A percentile compares a stretch with the other conserved stretches of the same genome.
Evolutionary conservation across 2,797 vertebrate genomes (phyloP).

Genomic region (Lagodon rhomboides): DNA sequence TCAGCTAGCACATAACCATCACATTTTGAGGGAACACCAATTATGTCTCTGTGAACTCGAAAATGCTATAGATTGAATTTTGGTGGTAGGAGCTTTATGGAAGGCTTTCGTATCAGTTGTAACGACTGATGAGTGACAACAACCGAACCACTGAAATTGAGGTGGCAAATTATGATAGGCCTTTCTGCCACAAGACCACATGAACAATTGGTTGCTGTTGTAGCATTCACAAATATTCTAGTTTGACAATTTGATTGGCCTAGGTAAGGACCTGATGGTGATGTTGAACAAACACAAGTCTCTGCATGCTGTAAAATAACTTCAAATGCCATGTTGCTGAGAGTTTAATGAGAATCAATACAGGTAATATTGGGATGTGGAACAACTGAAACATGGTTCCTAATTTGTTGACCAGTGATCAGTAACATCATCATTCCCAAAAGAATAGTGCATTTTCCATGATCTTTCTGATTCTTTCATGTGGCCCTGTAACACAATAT

Average conservation of each 20-base stretch:
- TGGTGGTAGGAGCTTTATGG: too few relatives aligned
- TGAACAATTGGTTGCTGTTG: not conserved
- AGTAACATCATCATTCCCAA: not conserved
- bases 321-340: conserved; percentile 10
- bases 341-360: not conserved
- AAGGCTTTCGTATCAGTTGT: too few relatives aligned
- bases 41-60: too few relatives aligned
- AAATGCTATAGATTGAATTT: too few relatives aligned
- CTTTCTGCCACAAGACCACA: not conserved
- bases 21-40: too few relatives aligned
- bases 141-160: conserved; percentile 1
- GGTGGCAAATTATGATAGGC: not conserved
- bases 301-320: not conserved
- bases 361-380: not conserved
- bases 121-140: not conserved
- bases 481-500: not conserved
- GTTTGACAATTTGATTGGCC: conserved; percentile 7
- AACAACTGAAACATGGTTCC: not conserved
- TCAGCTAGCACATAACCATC: too few relatives aligned
- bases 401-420: not conserved
- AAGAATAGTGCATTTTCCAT: not conserved
- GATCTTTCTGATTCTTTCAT: not conserved
- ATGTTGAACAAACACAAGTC: conserved; percentile 19
- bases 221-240: conserved; percentile 6
- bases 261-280: not conserved